Evolutionary conservation across 2,888 invertebrate genomes (phyloP), one percentile per base, ranked within the genome.

Genomic region (Oligia strigilis): DNA sequence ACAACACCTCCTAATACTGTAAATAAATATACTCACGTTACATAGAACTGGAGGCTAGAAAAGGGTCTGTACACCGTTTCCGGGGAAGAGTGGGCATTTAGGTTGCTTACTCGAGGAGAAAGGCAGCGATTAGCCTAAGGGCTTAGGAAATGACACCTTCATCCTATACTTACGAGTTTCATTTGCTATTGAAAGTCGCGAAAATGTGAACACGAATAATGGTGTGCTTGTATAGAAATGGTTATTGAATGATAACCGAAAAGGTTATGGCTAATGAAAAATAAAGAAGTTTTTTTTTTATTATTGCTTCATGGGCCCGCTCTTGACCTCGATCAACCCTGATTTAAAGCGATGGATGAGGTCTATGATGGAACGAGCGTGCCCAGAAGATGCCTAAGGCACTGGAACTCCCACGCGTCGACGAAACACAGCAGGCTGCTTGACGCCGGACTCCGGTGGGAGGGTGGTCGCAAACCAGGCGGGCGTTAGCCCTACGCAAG

Each of bases 41-140:
- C 55, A 75, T 46, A 66, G 14, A 67, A 62, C 55, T 46, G 43
- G 79, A 64, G 43, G 62, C 65, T 75, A n/a, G 65, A 64, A 76
- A 85, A 87, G 78, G 81, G 83, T 75, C 77, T 72, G 52, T n/a
- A 67, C 76, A n/a, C 58, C 40, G 66, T 77, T 81, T 78, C 69
- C 83, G 79, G 75, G 43, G 86, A 80, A 82, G 82, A 88, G 86
- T 82, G 84, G 79, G 84, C 84, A 88, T 88, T 88, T 87, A 87
- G 86, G 82, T 75, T 72, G 66, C 80, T 77, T 84, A 82, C 84
- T 80, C 79, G 78, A 82, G 84, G 64, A 81, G 75, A 87, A 88
- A 72, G 78, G 73, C 77, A 75, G 75, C 89, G 86, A 87, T 89
- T 89, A 88, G 83, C 88, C 86, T 71, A 69, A 83, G 87, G 87